Base-by-base conservation (phyloP, 2,888 invertebrate species). In the Sinelater perroti region DNA sequence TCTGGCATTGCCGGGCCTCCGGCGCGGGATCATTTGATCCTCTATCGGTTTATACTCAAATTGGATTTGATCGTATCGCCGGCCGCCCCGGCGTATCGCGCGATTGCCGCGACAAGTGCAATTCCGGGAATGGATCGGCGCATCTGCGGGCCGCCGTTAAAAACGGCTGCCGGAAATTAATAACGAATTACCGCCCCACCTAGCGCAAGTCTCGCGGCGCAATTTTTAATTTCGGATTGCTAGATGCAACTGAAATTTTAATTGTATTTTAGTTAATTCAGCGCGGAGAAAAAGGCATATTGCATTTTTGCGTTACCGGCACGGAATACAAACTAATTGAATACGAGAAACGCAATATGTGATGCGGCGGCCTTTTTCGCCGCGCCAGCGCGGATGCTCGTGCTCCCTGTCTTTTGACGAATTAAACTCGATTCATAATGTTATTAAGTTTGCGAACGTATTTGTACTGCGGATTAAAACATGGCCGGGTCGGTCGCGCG, bases 1-100 rank as follows among this genome's bases (percentile, higher is more conserved):
- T 64, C 63, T 61, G 63, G 64, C 56, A 58, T 55, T 62, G 53
- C 49, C 57, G 60, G 58, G 51, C 56, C 55, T 44, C 58, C 45
- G 40, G 47, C 45, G 36, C 50, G 53, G 60, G 55, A 61, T 64
- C 62, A 64, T 65, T 67, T 66, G 64, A 67, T 65, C 63, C 60
- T 64, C 64, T 66, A 67, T 67, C 67, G 67, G 63, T 66, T 67
- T 63, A 56, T 66, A 66, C 61, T 57, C 52, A 61, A 65, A 64
- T 67, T 67, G 65, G 67, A 65, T 66, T 62, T 56, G 62, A 59
- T 62, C 50, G 31, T 56, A 59, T 61, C 61, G 31, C 47, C 36
- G 45, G 46, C 53, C 51, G 31, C 45, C 44, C 36, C 42, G 26
- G 35, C 38, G 11, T 40, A 20, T 20, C 24, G 38, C 13, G 7